Evolutionary conservation across 2,113 vertebrate genomes (phyloP).

Genomic region (Corapipo altera): DNA sequence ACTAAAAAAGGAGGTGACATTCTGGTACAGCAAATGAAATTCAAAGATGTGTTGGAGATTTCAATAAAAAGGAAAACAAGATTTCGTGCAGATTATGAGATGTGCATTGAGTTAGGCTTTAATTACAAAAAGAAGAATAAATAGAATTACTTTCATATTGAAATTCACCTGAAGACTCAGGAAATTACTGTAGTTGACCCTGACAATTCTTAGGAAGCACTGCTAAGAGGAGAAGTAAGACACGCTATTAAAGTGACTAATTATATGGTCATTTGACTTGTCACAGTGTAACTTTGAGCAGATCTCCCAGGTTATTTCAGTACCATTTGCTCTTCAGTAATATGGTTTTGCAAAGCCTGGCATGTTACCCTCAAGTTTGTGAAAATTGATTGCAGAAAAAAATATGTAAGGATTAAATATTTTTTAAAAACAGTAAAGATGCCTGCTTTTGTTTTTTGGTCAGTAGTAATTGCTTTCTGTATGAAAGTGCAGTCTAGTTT

Average conservation of each 20-base stretch:
- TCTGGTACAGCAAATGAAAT: not conserved
- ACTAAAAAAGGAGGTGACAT: not conserved
- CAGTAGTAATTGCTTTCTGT: not conserved
- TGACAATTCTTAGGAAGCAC: not conserved
- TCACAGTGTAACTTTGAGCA: not conserved
- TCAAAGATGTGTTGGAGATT: not conserved
- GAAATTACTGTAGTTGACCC: not conserved
- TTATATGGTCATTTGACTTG: not conserved
- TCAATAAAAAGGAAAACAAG: not conserved
- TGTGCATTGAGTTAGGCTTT: not conserved
- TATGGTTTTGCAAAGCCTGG: not conserved
- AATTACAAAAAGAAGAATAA: not conserved
- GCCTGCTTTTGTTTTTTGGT: not conserved
- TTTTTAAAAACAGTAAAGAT: not conserved
- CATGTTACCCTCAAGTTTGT: not conserved
- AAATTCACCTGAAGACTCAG: not conserved
- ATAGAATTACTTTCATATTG: not conserved
- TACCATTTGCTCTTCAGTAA: not conserved
- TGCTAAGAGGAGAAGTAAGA: not conserved
- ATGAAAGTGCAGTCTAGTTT: not conserved
- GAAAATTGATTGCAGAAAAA: not conserved
- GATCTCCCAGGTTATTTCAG: not conserved
- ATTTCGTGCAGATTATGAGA: accelerated
- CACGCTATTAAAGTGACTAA: not conserved
- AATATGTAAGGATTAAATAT: not conserved